phyloP scores from a whole-genome alignment of 2,797 vertebrate species.

The Chelon labrosus region DNA sequence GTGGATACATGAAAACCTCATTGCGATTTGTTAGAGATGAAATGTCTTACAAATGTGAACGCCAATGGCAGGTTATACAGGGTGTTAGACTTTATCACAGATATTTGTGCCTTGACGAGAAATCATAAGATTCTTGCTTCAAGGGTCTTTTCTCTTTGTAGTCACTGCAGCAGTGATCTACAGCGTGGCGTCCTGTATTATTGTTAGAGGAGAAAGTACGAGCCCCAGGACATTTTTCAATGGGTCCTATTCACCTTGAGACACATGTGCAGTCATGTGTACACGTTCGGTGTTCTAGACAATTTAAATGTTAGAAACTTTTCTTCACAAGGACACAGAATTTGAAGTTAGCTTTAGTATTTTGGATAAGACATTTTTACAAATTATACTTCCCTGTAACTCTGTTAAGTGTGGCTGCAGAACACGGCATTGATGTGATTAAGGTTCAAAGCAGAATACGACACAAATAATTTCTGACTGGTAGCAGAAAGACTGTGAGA shows the following conservation, averaged over 20 bases:
- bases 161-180: background rate
- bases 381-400: too few species aligned
- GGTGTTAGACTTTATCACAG: background rate
- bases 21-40: background rate
- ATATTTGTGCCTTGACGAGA: background rate
- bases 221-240: too few species aligned
- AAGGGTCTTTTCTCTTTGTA: background rate
- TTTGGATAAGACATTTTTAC: background rate
- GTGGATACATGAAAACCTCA: background rate
- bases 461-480: background rate
- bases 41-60: background rate
- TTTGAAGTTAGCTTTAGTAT: background rate
- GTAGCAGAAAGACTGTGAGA: background rate
- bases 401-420: too few species aligned
- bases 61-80: background rate
- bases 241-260: too few species aligned
- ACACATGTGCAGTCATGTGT: too few species aligned
- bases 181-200: too few species aligned
- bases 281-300: background rate
- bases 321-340: background rate
- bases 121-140: background rate
- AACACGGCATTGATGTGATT: too few species aligned
- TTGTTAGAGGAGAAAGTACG: too few species aligned
- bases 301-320: background rate
- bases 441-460: too few species aligned